Evolutionary conservation across 2,113 vertebrate genomes (phyloP), one percentile per base, ranked within the genome.

Genomic region (Oncorhynchus keta): DNA sequence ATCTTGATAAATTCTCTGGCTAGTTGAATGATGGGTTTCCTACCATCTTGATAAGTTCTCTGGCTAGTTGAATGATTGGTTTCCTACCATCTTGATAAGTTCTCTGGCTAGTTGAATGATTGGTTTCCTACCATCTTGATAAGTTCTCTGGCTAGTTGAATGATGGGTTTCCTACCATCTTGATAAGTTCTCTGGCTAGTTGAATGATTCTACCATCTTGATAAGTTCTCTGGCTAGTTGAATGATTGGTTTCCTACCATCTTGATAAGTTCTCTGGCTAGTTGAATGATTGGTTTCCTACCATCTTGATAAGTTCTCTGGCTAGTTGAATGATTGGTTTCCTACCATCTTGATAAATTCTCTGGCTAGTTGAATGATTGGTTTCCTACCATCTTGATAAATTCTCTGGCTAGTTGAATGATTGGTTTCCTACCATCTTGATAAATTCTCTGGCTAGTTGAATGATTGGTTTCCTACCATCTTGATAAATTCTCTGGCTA

Each of bases 141-240:
- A 6, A 99, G 91, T 68, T 99, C 95, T 85, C 28, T 28, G 28
- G 28, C 28, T 28, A 28, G 28, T 28, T 30, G 32, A 32, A 32
- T 32, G 32, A 99, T 92, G 68, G 96, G 2, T 1, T 2, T 28
- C 95, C 62, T 89, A 98, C 98, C 93, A 94, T 93, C 67, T 87
- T 92, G 35, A 35, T 94, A 6, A 99, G 91, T 68, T 99, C 95
- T 85, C 28, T 28, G 28, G 28, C 28, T 28, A 28, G 28, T 28
- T 30, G 32, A 32, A 32, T 32, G 32, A 99, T 92, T 67, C 35
- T 39, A 39, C 35, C 35, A 39, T 39, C 35, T 39, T 39, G 35
- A 35, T 94, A 6, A 99, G 91, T 68, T 99, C 95, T 85, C 28
- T 28, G 28, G 28, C 28, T 28, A 28, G 28, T 28, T 30, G 32